Evolutionary conservation across 2,888 invertebrate species (phyloP).

Genomic region (Hydroisotoma schaefferi): DNA sequence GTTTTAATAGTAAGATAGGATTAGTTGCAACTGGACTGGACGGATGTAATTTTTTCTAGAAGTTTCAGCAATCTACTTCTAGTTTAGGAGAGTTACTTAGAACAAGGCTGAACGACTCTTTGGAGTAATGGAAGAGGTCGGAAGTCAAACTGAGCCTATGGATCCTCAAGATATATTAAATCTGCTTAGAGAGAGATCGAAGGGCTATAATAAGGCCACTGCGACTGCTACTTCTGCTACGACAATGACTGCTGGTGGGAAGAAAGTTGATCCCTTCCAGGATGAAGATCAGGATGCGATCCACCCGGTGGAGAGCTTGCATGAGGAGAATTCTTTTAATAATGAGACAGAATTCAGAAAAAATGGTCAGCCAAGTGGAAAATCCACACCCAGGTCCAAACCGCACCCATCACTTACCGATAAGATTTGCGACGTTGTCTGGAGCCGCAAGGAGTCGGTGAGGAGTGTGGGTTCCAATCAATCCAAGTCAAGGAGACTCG

Average conservation of each 20-base stretch:
- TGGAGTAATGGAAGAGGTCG: conserved; percentile 33
- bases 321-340: conserved; percentile 10
- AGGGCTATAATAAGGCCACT: background rate
- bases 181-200: conserved; percentile 16
- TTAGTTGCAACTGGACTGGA: background rate
- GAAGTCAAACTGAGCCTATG: conserved; percentile 35
- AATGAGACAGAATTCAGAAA: conserved; percentile 1
- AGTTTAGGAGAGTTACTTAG: background rate
- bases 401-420: conserved; percentile 20
- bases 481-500: conserved; percentile 23
- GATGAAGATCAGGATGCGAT: conserved; percentile 26
- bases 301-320: conserved; percentile 10
- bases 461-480: conserved; percentile 13
- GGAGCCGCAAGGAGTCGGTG: conserved; percentile 25
- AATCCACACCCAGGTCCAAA: conserved; percentile 6
- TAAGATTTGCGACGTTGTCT: conserved; percentile 31
- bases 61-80: no score
- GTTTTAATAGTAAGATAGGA: background rate
- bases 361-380: conserved; percentile 7
- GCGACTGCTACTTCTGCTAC: no score
- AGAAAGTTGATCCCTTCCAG: conserved; percentile 16
- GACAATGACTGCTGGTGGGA: conserved; percentile 12
- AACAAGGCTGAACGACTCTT: background rate
- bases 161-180: conserved; percentile 30
- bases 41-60: background rate